Percentiles rank a stretch among this genome's conserved stretches.
Evolutionary conservation across 2,888 invertebrate genomes (phyloP).

Genomic region (Nomada ruficornis): DNA sequence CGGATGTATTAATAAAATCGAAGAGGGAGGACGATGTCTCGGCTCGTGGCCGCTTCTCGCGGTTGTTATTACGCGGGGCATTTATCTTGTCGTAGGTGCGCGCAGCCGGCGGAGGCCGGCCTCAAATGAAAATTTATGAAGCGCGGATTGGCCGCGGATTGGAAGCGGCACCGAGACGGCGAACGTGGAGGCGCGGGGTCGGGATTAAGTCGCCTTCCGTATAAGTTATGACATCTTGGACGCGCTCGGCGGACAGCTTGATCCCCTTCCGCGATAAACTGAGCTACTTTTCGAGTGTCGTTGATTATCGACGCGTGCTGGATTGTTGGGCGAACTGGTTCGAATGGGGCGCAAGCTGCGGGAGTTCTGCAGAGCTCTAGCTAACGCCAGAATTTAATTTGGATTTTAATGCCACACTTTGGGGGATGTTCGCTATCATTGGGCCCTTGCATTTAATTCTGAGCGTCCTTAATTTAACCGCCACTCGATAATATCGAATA

Average conservation of each 20-base stretch:
- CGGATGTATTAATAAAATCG: slow-evolving; percentile 70
- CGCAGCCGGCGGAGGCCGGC: slow-evolving; percentile 26
- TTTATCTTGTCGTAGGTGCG: slow-evolving; percentile 60
- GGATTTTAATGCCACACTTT: too few relatives aligned
- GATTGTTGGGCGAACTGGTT: neutral
- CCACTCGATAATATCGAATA: too few relatives aligned
- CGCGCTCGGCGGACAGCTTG: slow-evolving; percentile 15
- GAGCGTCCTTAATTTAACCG: too few relatives aligned
- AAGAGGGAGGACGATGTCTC: slow-evolving; percentile 25
- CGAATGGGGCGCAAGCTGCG: neutral
- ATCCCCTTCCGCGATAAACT: slow-evolving; percentile 39
- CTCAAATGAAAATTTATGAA: slow-evolving; percentile 70
- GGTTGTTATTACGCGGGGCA: slow-evolving; percentile 55
- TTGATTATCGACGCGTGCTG: slow-evolving; percentile 5
- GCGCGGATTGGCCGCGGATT: slow-evolving; percentile 59
- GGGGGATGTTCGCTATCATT: too few relatives aligned
- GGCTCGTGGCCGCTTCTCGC: slow-evolving; percentile 22
- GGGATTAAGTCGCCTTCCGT: slow-evolving; percentile 61
- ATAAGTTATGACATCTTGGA: slow-evolving; percentile 59
- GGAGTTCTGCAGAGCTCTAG: too few relatives aligned
- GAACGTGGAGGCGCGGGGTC: slow-evolving; percentile 25
- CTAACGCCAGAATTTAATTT: too few relatives aligned
- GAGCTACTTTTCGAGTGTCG: slow-evolving; percentile 10
- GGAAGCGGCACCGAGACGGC: slow-evolving; percentile 23
- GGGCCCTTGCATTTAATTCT: too few relatives aligned